Base-by-base conservation (phyloP, 2,797 vertebrate genomes). In the Molossus molossus region DNA sequence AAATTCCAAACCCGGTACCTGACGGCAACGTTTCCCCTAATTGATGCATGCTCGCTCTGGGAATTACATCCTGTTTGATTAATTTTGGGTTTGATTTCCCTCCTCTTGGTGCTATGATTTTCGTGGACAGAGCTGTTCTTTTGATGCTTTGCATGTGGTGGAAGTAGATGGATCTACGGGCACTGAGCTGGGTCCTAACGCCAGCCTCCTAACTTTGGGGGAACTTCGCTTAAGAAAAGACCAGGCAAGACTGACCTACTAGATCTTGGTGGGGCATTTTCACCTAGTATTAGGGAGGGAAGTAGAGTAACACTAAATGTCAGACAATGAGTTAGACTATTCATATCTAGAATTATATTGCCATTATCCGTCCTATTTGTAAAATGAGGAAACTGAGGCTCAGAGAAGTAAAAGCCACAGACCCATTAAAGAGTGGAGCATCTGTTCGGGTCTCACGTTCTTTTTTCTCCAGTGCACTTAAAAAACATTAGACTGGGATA, bases 51-150 rank as follows among this genome's bases (percentile, higher is more conserved):
- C 97, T 97, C 98, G 97, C 95, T 97, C 94, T 97, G 98, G 97
- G 98, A 98, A 97, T 98, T 98, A 95, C 75, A 96, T 84, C 96
- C 97, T 98, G 94, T 97, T 98, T 97, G 92, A 94, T 93, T 97
- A 98, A 97, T 98, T 98, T 98, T 72, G 92, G 97, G 97, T 97
- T 98, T 97, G 98, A 98, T 97, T 98, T 98, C 96, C 92, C 96
- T 95, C 97, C 94, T 97, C 96, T 97, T 75, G n/a, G 84, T 96
- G 96, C 97, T 97, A 62, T 96, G 97, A 96, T 98, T 98, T 98
- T 97, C 94, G 75, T 93, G 97, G 96, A 97, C 97, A 96, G 97
- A 94, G 96, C 96, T 97, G 82, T 95, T 92, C 91, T 96, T 97
- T 95, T 97, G 94, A 96, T 97, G 97, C 97, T 96, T 97, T 95